Evolutionary conservation across 1,140 invertebrate species (phyloP).

Genomic region (Megalonaias nervosa): DNA sequence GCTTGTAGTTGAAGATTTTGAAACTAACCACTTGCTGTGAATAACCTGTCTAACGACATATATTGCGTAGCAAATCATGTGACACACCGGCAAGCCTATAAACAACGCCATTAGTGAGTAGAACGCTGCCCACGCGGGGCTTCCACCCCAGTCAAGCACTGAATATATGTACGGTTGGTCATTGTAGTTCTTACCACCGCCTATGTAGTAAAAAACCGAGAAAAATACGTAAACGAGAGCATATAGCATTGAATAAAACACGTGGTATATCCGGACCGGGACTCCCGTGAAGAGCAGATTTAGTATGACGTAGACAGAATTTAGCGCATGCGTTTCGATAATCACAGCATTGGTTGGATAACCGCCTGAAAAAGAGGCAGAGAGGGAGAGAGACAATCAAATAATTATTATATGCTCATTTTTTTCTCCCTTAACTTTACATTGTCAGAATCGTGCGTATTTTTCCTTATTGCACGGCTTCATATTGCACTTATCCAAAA

Average conservation of each 20-base stretch:
- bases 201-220: conserved; percentile 78
- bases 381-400: conserved; percentile 1
- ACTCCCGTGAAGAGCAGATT: conserved; percentile 81
- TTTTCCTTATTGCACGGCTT: no score
- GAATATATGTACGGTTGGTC: conserved; percentile 64
- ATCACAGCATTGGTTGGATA: conserved; percentile 34
- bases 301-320: conserved; percentile 81
- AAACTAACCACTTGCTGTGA: not conserved
- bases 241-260: conserved; percentile 80
- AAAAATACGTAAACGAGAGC: conserved; percentile 80
- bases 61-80: conserved; percentile 41
- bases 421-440: no score
- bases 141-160: conserved; percentile 60
- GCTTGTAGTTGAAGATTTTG: no score
- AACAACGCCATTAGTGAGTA: conserved; percentile 38
- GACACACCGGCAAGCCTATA: conserved; percentile 42
- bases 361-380: conserved; percentile 18
- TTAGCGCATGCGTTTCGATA: conserved; percentile 77
- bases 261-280: conserved; percentile 80
- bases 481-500: no score
- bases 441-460: no score
- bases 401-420: not conserved
- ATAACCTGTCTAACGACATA: conserved; percentile 33
- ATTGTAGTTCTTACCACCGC: conserved; percentile 77
- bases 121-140: conserved; percentile 35